Base-by-base conservation (phyloP, 2,797 vertebrate species). In the Onychomys torridus region DNA sequence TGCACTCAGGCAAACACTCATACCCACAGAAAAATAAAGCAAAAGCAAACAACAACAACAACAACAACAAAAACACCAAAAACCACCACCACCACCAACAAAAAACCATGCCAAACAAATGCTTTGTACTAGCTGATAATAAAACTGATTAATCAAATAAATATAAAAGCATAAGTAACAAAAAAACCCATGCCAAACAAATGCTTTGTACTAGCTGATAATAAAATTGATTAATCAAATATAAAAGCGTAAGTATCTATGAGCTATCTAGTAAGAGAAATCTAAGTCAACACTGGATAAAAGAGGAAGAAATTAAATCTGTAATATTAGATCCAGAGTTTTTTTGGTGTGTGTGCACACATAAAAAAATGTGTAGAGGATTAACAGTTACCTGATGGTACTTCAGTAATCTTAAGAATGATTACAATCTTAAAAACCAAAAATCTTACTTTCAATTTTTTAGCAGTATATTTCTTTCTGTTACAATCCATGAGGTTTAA, bases 191-290 rank as follows among this genome's bases (percentile, higher is more conserved):
- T 12, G 9, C 89, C 17, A 55, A 71, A 65, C 73, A 65, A 90
- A 85, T 73, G 12, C 37, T 95, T 84, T 92, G 27, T 61, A 21
- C 4, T 76, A 46, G 5, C 6, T 14, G 19, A 85, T 75, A 79
- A 61, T 84, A 17, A 97, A 16, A 92, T 37, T 69, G 67, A 76
- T 77, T 85, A 46, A 43, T 63, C 16, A 90, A 67, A 87, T 73
- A 23, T 73, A 16, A 32, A 97, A 91, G 93, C n/a, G 6, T 57
- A 82, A 27, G 46, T 9, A 10, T 11, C 8, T 90, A 25, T 79
- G 55, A 89, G 25, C 9, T 96, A 29, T 21, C 61, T 46, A 34
- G 81, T 43, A 16, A 69, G 43, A 92, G 32, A 82, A 55, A 77
- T 75, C 13, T 43, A 93, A 63, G 8, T 85, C 23, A 13, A 55